Evolutionary conservation across 2,888 invertebrate species (phyloP), one percentile per base, ranked within the genome.

Genomic region (Apoda limacodes): DNA sequence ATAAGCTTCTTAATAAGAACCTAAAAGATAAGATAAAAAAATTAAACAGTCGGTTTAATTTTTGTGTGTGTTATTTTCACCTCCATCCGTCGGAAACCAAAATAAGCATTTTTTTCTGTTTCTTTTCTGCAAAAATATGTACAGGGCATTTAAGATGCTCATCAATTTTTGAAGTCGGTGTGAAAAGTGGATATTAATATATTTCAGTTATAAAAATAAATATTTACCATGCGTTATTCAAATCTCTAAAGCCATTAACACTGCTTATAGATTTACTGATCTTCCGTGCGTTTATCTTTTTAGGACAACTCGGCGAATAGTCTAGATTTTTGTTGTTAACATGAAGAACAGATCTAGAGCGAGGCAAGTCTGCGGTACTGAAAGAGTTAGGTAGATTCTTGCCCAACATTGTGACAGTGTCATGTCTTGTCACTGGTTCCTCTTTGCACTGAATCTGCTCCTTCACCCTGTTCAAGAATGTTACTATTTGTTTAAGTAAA

Each of bases 401-500:
- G 2, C 64, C 55, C 25, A 52, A 53, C 1, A 55, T 54, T 7
- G 52, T 34, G 10, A 45, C 41, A n/a, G 43, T 39, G 14, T 62
- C 61, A 20, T 51, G 55, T 27, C 45, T 47, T 2, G 52, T 39
- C 28, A 47, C 42, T 22, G 46, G 28, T 19, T 68, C 64, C 13
- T 48, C 52, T 28, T 54, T 65, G 33, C 50, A 55, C 39, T 84
- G 84, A 43, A 89, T 80, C 46, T 87, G 88, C 42, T 85, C 85
- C 50, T 87, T 87, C 3, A 87, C 84, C 60, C 85, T 83, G 52
- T 86, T 88, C 49, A 89, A 62, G 59, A 88, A 89, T 37, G 83
- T 83, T 23, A 87, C 84, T 42, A 89, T 85, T 65, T 89, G 88
- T 55, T 85, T 85, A 72, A 89, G 84, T 51, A 89, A 80, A 15